Base-by-base conservation (phyloP, 1,140 invertebrate species). In the Chironomus tepperi region DNA sequence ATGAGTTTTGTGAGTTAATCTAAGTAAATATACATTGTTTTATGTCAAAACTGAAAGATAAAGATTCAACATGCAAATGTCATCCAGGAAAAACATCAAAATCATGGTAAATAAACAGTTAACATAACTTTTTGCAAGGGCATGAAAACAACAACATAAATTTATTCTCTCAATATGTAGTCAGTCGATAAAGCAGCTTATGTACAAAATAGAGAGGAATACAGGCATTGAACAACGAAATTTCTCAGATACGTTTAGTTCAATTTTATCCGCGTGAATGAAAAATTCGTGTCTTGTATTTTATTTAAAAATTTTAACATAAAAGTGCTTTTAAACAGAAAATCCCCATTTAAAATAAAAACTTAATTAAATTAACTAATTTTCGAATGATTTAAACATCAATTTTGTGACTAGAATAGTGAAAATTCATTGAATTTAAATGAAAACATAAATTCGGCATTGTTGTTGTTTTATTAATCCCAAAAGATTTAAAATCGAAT, bases 231-330 rank as follows among this genome's bases (percentile, higher is more conserved):
- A 47, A 47, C 43, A 47, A 47, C 24, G 5, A 34, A 34, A 34
- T 34, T 34, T 34, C 24, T 34, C 24, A 34, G 24, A 34, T 34
- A 34, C 24, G 24, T 47, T 47, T 15, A 47, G 43, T 47, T 47
- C 43, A 34, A 34, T 34, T 34, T 5, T 34, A 34, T 34, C 24
- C 24, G 24, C 24, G 24, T 34, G 24, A 34, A 34, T 57, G n/a
- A 15, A n/a, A 15, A 12, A n/a, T 57, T 57, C n/a, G 47, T 57
- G 47, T 57, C 47, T 57, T 57, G 5, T 57, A 57, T 12, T 57
- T 12, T n/a, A 57, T n/a, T 15, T 57, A 57, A 57, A 57, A n/a
- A 57, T 57, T 57, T 57, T 57, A 57, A 57, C 47, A 57, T 57
- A 57, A 57, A 57, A 57, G 3, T 57, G n/a, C 47, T 57, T 57